Conservation (phyloP, 2,888 invertebrate species). For the Elmis aenea region DNA sequence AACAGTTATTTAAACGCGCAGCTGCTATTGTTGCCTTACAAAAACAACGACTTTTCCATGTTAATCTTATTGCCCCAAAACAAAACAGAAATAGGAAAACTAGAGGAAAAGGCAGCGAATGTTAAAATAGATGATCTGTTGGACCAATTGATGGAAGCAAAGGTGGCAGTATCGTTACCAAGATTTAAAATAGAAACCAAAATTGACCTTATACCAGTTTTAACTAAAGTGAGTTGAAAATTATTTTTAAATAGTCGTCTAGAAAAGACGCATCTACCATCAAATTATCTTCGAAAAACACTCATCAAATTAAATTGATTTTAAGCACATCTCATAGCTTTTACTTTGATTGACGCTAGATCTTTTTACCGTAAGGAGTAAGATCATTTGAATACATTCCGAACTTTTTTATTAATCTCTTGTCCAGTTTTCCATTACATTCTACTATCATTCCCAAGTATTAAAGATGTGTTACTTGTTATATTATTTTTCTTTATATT, state of each 20-base stretch:
- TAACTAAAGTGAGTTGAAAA: slow-evolving; percentile 56
- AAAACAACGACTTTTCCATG: slow-evolving; percentile 64
- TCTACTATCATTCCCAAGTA: too few relatives aligned
- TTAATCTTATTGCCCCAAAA: slow-evolving; percentile 68
- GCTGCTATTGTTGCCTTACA: slow-evolving; percentile 68
- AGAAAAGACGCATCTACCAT: too few relatives aligned
- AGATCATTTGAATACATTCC: too few relatives aligned
- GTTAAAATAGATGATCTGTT: slow-evolving; percentile 52
- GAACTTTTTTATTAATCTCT: too few relatives aligned
- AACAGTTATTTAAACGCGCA: slow-evolving; percentile 53
- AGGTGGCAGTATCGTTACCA: slow-evolving; percentile 66
- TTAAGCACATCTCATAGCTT: too few relatives aligned
- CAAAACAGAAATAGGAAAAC: slow-evolving; percentile 56
- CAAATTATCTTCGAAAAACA: too few relatives aligned
- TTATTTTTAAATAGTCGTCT: not conserved
- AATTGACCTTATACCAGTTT: slow-evolving; percentile 55
- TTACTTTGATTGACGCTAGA: too few relatives aligned
- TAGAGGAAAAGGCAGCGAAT: slow-evolving; percentile 58
- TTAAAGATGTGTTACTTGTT: too few relatives aligned
- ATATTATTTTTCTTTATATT: too few relatives aligned
- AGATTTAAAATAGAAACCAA: slow-evolving; percentile 75
- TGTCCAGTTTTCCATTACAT: too few relatives aligned
- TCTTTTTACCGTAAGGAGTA: too few relatives aligned
- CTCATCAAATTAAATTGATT: too few relatives aligned
- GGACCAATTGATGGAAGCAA: slow-evolving; percentile 45